Percentiles rank a stretch among this genome's conserved stretches.
Evolutionary conservation across 2,797 vertebrate genomes (phyloP).

Genomic region (Myotis vivesi): DNA sequence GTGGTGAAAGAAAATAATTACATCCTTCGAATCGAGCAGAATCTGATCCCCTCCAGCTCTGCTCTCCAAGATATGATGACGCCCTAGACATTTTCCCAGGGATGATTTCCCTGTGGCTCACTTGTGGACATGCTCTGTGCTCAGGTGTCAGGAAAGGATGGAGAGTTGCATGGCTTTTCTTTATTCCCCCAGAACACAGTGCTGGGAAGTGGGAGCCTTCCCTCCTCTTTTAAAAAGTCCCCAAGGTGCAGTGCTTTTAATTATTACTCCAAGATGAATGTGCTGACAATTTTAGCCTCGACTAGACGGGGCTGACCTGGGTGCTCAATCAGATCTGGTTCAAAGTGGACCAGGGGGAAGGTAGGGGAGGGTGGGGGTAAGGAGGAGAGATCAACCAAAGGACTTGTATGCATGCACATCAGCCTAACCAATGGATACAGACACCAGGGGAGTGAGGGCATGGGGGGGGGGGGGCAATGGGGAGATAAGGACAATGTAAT

Average conservation of each 20-base stretch:
- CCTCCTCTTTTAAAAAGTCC: not conserved
- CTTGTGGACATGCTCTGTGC: conserved; percentile 60
- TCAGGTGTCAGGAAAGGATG: too few species aligned
- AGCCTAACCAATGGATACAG: too few species aligned
- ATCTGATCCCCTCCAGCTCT: conserved; percentile 17
- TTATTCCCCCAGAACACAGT: conserved; percentile 50
- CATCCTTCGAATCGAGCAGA: not conserved
- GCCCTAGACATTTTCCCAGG: conserved; percentile 40
- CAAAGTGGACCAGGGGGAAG: not conserved
- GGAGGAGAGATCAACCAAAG: too few species aligned
- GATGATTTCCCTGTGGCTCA: conserved; percentile 24
- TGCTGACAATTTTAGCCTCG: not conserved
- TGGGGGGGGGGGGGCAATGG: too few species aligned
- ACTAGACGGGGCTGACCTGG: not conserved
- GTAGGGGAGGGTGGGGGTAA: too few species aligned
- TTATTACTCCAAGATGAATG: conserved; percentile 20
- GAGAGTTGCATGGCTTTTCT: conserved; percentile 58
- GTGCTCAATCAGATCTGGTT: not conserved
- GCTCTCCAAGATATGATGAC: not conserved
- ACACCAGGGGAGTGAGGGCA: too few species aligned
- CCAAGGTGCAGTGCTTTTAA: not conserved
- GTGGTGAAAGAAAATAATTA: not conserved
- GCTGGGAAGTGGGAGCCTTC: not conserved
- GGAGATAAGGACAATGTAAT: too few species aligned
- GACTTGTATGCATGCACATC: too few species aligned